Conservation (phyloP, 2,888 invertebrate genomes). For the Tuberolachnus salignus region DNA sequence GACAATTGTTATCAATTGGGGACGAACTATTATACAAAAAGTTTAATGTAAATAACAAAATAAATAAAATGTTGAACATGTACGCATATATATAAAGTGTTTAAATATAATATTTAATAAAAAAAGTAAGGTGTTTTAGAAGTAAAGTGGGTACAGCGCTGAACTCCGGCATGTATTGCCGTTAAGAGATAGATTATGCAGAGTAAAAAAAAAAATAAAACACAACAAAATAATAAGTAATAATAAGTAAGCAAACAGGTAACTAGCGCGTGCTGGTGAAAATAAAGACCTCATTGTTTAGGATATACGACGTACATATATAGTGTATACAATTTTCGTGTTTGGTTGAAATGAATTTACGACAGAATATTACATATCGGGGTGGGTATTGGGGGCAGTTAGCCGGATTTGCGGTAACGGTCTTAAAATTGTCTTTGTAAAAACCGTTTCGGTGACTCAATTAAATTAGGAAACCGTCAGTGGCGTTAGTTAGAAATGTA, state of each 20-base stretch:
- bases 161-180: background rate
- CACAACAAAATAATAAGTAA: no score
- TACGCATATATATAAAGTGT: background rate
- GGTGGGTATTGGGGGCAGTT: no score
- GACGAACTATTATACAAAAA: no score
- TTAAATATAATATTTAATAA: background rate
- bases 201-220: background rate
- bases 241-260: background rate
- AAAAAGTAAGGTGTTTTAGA: slow-evolving; percentile 18
- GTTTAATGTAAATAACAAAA: background rate
- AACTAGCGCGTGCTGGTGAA: background rate
- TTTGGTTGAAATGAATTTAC: no score
- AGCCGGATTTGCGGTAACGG: no score
- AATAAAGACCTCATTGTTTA: background rate
- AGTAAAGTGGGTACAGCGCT: slow-evolving; percentile 9
- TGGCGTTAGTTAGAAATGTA: no score
- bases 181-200: slow-evolving; percentile 23
- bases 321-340: no score
- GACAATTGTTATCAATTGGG: no score
- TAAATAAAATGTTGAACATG: background rate
- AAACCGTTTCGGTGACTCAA: no score
- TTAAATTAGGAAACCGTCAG: no score
- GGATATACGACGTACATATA: background rate
- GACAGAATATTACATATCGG: no score
- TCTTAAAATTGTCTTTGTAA: no score